Conservation (phyloP, 2,113 vertebrate genomes). For the Myotis yumanensis region DNA sequence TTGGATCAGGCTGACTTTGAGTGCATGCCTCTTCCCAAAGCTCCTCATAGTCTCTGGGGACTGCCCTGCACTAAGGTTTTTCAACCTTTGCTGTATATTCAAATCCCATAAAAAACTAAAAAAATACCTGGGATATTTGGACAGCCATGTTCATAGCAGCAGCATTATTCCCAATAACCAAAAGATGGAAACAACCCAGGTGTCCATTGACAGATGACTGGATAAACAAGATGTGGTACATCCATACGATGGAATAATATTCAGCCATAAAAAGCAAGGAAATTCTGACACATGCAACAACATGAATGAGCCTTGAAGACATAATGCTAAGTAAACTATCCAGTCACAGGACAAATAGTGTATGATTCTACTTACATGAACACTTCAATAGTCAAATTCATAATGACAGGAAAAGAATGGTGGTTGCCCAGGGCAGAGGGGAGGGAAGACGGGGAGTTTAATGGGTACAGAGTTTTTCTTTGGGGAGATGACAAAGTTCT, state of each 20-base stretch:
- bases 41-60: background rate
- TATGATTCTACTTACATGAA: background rate
- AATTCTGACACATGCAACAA: background rate
- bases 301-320: background rate
- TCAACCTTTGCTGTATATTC: background rate
- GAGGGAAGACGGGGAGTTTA: background rate
- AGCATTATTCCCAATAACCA: background rate
- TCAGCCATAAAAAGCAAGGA: background rate
- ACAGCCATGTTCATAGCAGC: background rate
- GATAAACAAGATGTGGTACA: background rate
- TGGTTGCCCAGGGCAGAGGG: too few relatives aligned
- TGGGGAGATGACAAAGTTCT: background rate
- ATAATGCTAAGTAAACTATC: background rate
- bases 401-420: background rate
- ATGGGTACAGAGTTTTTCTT: background rate
- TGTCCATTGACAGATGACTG: background rate
- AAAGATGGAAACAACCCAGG: background rate
- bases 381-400: background rate
- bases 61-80: background rate
- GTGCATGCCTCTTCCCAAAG: background rate
- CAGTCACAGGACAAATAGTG: background rate
- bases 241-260: background rate
- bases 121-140: background rate
- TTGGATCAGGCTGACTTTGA: background rate
- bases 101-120: background rate